Evolutionary conservation across 64 coral and sea anemone species (phyloP), one percentile per base, ranked within the genome.

Genomic region (Montipora foliosa): DNA sequence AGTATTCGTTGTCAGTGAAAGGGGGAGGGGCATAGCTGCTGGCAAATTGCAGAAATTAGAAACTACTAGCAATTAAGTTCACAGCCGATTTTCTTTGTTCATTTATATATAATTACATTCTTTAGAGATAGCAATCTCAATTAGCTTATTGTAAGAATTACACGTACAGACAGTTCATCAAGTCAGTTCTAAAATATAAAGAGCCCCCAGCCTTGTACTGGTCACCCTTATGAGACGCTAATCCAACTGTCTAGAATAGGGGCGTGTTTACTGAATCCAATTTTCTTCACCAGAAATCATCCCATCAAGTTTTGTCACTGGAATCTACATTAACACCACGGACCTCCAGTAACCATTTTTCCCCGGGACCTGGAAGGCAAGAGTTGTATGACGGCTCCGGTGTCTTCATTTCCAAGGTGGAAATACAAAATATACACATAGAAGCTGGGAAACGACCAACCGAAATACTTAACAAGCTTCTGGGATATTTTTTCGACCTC

Each of bases 1-100:
- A 74, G 70, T 74, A 74, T 74, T 74, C 70, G 19, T 14, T 74
- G 70, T 74, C 70, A 74, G 14, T 74, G 52, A 55, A 55, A 55
- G 52, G 52, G 52, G 4, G 52, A 55, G 52, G 52, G 52, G 70
- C 70, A 19, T 74, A 74, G 70, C 70, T 74, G 70, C 19, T 55
- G 52, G 52, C 52, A 55, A 55, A 55, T 55, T 55, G 52, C 1
- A 55, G 52, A 55, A 74, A 19, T 37, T 74, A 14, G 14, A 74
- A 74, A 19, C 70, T 5, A 74, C 14, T 74, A 19, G 19, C 14
- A 14, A 19, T 21, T n/a, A 74, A 19, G 14, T 74, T 74, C 70
- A 14, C 14, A 74, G 70, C 70, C 14, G 70, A 14, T 67, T 67
- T 67, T 67, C 11, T 67, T 67, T 67, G 52, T 55, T 55, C 52